phyloP scores from a whole-genome alignment of 1,140 invertebrate species.

The Nasonia giraulti region DNA sequence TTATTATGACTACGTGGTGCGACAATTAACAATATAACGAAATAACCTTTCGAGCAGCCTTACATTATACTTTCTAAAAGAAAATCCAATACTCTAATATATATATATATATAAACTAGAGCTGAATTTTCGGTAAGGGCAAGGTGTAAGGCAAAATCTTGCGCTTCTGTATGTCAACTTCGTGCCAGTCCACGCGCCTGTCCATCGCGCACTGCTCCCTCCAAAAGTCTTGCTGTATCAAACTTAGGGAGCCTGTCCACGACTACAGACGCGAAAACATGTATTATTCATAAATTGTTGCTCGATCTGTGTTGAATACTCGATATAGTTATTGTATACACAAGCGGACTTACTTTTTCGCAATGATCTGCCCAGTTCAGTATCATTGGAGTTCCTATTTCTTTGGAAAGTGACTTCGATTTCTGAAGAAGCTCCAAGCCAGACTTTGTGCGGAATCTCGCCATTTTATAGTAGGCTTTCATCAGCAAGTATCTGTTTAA shows the following conservation, averaged over 20 bases:
- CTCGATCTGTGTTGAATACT: too few relatives aligned
- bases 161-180: conserved; percentile 57
- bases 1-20: too few relatives aligned
- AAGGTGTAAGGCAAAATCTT: conserved; percentile 62
- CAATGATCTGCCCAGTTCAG: conserved; percentile 65
- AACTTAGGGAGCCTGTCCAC: conserved; percentile 62
- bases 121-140: conserved; percentile 58
- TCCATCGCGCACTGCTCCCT: conserved; percentile 51
- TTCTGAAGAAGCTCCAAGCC: conserved; percentile 59
- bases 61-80: too few relatives aligned
- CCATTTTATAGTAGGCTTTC: conserved; percentile 67
- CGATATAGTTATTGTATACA: neutral
- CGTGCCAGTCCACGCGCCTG: conserved; percentile 57
- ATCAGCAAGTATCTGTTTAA: conserved; percentile 63
- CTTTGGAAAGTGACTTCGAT: conserved; percentile 56
- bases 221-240: conserved; percentile 62
- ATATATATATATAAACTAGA: neutral
- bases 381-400: conserved; percentile 61
- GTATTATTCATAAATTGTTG: neutral
- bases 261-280: conserved; percentile 54
- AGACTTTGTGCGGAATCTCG: conserved; percentile 54
- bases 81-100: too few relatives aligned
- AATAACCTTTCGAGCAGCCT: too few relatives aligned
- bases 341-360: conserved; percentile 60
- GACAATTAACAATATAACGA: too few relatives aligned